A percentile compares a stretch with the other conserved stretches of the same genome.
These are phyloP conservation scores for Halichoeres trimaculatus DNA, from an alignment of 2,113 vertebrate species.

Conservation along the genomic window DNA sequence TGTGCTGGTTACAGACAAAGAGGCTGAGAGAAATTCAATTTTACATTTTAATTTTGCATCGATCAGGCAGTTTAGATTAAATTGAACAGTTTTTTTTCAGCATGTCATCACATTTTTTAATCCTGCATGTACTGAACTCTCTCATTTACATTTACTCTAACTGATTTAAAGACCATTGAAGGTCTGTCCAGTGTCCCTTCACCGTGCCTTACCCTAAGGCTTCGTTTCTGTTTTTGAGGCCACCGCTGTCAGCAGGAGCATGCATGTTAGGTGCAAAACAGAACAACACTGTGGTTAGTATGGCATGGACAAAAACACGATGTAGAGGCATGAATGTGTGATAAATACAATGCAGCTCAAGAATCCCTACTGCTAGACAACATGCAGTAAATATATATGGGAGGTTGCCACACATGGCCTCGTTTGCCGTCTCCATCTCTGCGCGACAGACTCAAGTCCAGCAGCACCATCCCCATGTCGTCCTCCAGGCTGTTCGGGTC, in stretches of 20 bases:
- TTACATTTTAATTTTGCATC: too few species aligned
- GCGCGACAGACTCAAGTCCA: slow-evolving; percentile 88
- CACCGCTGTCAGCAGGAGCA: slow-evolving; percentile 73
- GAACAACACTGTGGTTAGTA: slow-evolving; percentile 70
- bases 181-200: slow-evolving; percentile 14
- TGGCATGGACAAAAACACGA: background rate
- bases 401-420: slow-evolving; percentile 69
- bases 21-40: too few species aligned
- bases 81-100: too few species aligned
- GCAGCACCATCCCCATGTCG: slow-evolving; percentile 93
- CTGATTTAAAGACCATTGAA: too few species aligned
- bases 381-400: slow-evolving; percentile 18
- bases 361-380: background rate
- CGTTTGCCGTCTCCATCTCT: slow-evolving; percentile 87
- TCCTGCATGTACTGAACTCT: too few species aligned
- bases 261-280: slow-evolving; percentile 74
- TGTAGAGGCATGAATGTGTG: background rate
- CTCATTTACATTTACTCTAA: too few species aligned
- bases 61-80: too few species aligned
- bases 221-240: slow-evolving; percentile 73
- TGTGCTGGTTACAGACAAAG: too few species aligned
- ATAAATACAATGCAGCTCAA: slow-evolving; percentile 2
- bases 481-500: slow-evolving; percentile 96
- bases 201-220: slow-evolving; percentile 76
- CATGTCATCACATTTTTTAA: too few species aligned